Evolutionary conservation across 2,888 invertebrate species (phyloP), one percentile per base, ranked within the genome.

Genomic region (Gerris lacustris): DNA sequence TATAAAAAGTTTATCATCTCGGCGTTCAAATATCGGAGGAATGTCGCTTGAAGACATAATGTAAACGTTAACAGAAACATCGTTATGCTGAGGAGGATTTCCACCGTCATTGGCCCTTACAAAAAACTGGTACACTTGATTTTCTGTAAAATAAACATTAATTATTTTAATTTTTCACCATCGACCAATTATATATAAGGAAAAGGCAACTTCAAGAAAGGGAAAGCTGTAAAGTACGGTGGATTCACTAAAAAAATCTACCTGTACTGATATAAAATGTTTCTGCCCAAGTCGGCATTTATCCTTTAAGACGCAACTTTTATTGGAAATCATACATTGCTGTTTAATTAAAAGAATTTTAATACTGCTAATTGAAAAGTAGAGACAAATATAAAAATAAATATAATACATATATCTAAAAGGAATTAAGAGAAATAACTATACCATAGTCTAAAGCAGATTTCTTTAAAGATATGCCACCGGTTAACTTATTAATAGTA

Each of bases 31-130:
- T 44, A 86, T 82, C 6, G 94, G 95, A 47, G 92, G 87, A 64
- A 80, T 79, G 77, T 89, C 88, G 72, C 84, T 84, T 2, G 87
- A 81, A 68, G 86, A 86, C 84, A 91, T 89, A 75, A 96, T 86
- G 78, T 87, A 85, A 76, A 96, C 86, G 72, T 87, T 86, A 45
- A 96, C 87, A 6, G 94, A 90, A 70, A 93, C 90, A 79, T 93
- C 91, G 63, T 87, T 86, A 80, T 92, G 89, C 75, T 89, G 87
- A 66, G 90, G 86, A 71, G 85, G 86, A 15, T 84, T 83, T 0
- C 94, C 94, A 77, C 85, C 86, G 82, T 96, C 96, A 69, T 87
- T 87, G 17, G 94, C 96, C 73, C 92, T 86, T 69, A 96, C 89
- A 82, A 95, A 94, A 80, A 96, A 90, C 82, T 92, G 92, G 80